phyloP scores from a whole-genome alignment of 1,140 invertebrate genomes.

The Euura saliciscinereae region DNA sequence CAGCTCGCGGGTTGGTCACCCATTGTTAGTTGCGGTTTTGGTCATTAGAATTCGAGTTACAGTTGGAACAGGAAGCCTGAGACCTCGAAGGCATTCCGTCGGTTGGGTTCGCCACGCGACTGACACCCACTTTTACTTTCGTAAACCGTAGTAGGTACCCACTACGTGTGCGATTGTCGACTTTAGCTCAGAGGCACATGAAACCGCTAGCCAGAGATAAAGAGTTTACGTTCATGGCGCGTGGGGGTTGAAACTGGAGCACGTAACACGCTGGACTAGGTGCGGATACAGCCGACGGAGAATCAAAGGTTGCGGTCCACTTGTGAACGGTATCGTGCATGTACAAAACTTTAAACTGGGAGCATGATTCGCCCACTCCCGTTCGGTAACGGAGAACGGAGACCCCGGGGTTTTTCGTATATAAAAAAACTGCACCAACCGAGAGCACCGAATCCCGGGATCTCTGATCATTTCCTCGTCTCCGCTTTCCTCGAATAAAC shows the following conservation, averaged over 20 bases:
- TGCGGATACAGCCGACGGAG: neutral
- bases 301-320: neutral
- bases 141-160: neutral
- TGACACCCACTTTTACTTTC: slow-evolving; percentile 1
- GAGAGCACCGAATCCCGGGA: no score
- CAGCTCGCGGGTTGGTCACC: neutral
- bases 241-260: neutral
- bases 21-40: neutral
- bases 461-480: no score
- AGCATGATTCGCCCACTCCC: no score
- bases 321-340: no score
- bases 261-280: neutral
- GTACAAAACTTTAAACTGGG: no score
- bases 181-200: neutral
- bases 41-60: no score
- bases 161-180: neutral
- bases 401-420: no score
- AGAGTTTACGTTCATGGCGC: neutral
- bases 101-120: neutral
- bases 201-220: neutral
- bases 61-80: neutral
- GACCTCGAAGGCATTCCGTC: neutral
- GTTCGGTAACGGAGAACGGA: no score
- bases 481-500: no score
- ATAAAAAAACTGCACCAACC: no score